A percentile compares a stretch with the other conserved stretches of the same genome.
phyloP scores from a whole-genome alignment of 1,140 invertebrate genomes.

The Oryzaephilus surinamensis region DNA sequence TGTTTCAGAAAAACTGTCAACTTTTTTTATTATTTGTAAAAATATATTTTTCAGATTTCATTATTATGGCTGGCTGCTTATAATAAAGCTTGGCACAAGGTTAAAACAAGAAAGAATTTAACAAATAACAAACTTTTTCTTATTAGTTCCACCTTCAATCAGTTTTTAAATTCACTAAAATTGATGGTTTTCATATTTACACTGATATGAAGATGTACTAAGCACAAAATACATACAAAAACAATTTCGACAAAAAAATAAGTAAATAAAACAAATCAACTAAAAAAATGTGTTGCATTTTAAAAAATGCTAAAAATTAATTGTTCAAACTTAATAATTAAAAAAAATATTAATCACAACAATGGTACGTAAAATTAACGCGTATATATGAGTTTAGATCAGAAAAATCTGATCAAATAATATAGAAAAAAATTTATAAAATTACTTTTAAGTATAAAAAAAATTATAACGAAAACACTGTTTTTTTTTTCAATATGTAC shows the following conservation, averaged over 20 bases:
- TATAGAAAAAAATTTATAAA: slow-evolving; percentile 19
- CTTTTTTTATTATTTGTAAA: slow-evolving; percentile 12
- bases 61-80: slow-evolving; percentile 18
- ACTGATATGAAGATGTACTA: too few species aligned
- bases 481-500: slow-evolving; percentile 32
- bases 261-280: slow-evolving; percentile 12
- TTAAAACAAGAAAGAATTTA: slow-evolving; percentile 11
- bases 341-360: slow-evolving; percentile 35
- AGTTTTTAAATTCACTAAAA: too few species aligned
- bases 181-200: too few species aligned
- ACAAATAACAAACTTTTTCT: slow-evolving; percentile 6
- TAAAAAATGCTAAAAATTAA: too few species aligned
- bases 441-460: slow-evolving; percentile 28
- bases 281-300: too few species aligned
- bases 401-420: slow-evolving; percentile 24
- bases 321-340: too few species aligned
- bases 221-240: too few species aligned
- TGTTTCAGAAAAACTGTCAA: slow-evolving; percentile 10
- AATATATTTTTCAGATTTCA: slow-evolving; percentile 14
- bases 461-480: slow-evolving; percentile 32
- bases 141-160: too few species aligned
- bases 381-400: slow-evolving; percentile 26
- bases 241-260: slow-evolving; percentile 6
- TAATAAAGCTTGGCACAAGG: slow-evolving; percentile 21
- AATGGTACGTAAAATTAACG: slow-evolving; percentile 29